Evolutionary conservation across 2,113 vertebrate species (phyloP), one percentile per base, ranked within the genome.

Genomic region (Tetraodon nigroviridis): DNA sequence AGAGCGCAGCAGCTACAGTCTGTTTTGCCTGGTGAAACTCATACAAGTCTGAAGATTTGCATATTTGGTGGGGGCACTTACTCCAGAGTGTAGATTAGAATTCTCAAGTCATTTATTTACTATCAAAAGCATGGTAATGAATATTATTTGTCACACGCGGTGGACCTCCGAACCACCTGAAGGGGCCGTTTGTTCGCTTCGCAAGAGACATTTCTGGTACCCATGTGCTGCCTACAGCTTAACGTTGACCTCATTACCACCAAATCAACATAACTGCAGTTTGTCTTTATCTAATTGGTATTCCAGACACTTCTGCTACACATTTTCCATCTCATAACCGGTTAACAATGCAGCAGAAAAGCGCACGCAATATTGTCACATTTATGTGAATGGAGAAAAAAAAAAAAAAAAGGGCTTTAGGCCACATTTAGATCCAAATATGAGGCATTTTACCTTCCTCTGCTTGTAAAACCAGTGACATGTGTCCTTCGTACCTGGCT

Each of bases 401-500:
- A 42, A 42, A 42, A 42, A 17, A 16, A 4, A 15, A 16, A 16
- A 5, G 1, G 42, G 42, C 6, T 44, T 17, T 3, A 44, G 17
- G 42, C 5, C 14, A 16, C 15, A 2, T 14, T 16, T 44, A 12
- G 42, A 44, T 17, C 42, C 42, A 44, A 44, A 53, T 47, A 40
- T 46, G 14, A 8, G n/a, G 45, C 15, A 61, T 7, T 51, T 51
- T 18, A 0, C 27, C 27, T 48, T 40, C 54, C 19, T 12, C 32
- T 11, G 32, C 12, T 37, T 12, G 11, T 37, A 37, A 37, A 37
- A 11, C 11, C 11, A 37, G 0, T 21, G 12, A 22, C 1, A 24
- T 16, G 24, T 57, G 49, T 29, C 29, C 14, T 3, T 29, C 17
- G 4, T 76, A 96, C 89, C 69, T 98, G 95, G 52, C 89, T 89